Conservation (phyloP, 2,113 vertebrate species). For the Phycodurus eques region DNA sequence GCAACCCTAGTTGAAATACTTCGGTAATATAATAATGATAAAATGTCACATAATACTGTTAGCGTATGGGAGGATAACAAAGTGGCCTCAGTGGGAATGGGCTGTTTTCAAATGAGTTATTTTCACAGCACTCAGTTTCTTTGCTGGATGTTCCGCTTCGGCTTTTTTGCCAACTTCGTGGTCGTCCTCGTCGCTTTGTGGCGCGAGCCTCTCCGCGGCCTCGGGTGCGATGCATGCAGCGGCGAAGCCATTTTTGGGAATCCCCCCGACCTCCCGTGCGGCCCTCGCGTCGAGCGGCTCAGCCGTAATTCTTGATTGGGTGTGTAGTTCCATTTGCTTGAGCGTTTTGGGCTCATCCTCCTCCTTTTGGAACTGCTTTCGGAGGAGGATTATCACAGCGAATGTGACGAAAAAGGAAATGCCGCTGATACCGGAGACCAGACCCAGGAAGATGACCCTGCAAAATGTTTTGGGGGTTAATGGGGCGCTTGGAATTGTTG, state of each 20-base stretch:
- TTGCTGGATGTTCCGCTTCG: not conserved
- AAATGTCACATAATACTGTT: not conserved
- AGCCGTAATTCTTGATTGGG: not conserved
- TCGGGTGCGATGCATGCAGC: not conserved
- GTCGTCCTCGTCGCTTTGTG: not conserved
- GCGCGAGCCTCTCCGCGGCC: not conserved
- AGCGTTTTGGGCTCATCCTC: not conserved
- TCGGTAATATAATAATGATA: not conserved
- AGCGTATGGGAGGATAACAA: not conserved
- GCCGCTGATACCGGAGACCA: slow-evolving; percentile 68
- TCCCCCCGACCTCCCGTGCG: not conserved
- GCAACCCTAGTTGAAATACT: no score
- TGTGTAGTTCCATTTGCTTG: slow-evolving; percentile 44
- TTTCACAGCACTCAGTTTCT: not conserved
- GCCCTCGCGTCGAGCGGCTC: not conserved
- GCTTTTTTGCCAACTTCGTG: not conserved
- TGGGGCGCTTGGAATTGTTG: not conserved
- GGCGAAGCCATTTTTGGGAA: not conserved
- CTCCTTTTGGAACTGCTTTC: slow-evolving; percentile 51
- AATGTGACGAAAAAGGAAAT: slow-evolving; percentile 68
- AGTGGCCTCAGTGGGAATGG: not conserved
- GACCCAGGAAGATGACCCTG: slow-evolving; percentile 71
- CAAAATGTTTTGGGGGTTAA: not conserved
- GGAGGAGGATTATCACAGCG: slow-evolving; percentile 67
- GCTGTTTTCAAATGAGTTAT: slow-evolving; percentile 1